Evolutionary conservation across 92 coral and sea anemone genomes (phyloP).

Genomic region (Hydrozoanthus gracilis): DNA sequence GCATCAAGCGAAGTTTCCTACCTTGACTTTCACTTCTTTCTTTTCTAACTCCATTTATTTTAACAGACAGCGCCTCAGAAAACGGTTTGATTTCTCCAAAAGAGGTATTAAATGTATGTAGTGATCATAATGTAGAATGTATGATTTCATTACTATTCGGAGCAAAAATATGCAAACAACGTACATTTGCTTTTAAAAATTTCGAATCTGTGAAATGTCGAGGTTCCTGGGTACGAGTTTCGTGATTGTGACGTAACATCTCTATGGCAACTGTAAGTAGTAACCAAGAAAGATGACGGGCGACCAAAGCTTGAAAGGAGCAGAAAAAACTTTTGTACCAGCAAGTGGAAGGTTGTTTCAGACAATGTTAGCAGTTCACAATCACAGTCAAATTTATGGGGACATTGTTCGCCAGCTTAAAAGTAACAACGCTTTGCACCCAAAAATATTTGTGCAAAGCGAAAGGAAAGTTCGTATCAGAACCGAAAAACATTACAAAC

Average conservation of each 20-base stretch:
- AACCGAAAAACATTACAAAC: conserved; percentile 79
- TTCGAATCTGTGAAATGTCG: background rate
- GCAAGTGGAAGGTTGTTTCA: conserved; percentile 29
- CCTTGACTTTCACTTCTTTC: no score
- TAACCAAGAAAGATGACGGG: conserved; percentile 5
- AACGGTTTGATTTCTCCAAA: no score
- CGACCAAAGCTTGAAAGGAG: conserved; percentile 28
- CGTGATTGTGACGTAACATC: conserved; percentile 46
- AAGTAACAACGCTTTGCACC: conserved; percentile 55
- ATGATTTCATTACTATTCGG: no score
- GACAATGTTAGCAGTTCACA: conserved; percentile 49
- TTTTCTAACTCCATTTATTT: no score
- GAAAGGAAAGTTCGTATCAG: conserved; percentile 89
- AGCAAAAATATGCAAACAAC: no score
- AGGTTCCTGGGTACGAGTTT: conserved; percentile 46
- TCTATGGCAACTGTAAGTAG: conserved; percentile 81
- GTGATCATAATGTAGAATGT: no score
- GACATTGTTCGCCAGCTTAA: conserved; percentile 79
- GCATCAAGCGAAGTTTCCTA: no score
- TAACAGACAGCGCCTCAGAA: no score
- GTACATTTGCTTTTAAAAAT: background rate
- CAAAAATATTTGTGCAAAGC: conserved; percentile 14
- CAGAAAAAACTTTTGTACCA: conserved; percentile 28
- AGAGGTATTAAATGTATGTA: no score
- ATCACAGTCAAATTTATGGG: conserved; percentile 66